Evolutionary conservation across 1,140 invertebrate species (phyloP), one percentile per base, ranked within the genome.

Genomic region (Ceratoteleas bidentatus): DNA sequence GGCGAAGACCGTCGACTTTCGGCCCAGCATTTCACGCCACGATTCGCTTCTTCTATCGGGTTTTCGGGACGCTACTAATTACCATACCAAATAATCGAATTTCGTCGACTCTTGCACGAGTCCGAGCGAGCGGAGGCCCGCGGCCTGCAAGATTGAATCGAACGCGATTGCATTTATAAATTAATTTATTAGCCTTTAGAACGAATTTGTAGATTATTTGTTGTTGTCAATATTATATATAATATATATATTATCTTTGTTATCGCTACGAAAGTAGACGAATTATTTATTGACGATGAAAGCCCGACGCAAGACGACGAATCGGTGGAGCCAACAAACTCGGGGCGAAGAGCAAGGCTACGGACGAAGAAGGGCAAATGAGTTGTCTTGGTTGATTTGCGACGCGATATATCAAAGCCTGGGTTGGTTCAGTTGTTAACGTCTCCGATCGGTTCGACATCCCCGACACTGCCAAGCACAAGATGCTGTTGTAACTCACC

Each of bases 251-350:
- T 73, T 81, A 81, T 78, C 64, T 78, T 83, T 78, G 81, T 83
- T 83, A 83, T 83, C 81, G 13, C 81, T 83, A 83, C 81, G 75
- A 45, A 79, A 83, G 81, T 83, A 83, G 81, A 70, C 72, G 81
- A 83, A 83, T 83, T 83, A 83, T 83, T 83, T 83, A 83, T 83
- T 83, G 45, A 69, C 62, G 15, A 77, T 60, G 74, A 75, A 83
- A 75, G 70, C 70, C 81, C 75, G 81, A 78, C 54, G 47, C 61
- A 62, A 79, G 68, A 72, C 33, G 45, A 24, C 61, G 76, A 76
- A 78, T 77, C 68, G 57, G 49, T 9, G 53, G 24, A 24, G 24
- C 24, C 24, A 24, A 24, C 24, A 24, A 24, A 24, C 24, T 24
- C 24, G 24, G 24, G 24, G 13, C 45, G 45, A 49, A 49, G 6